These are phyloP conservation scores for Euwallacea fornicatus DNA, from an alignment of 1,140 invertebrate species.

Conservation along the genomic window DNA sequence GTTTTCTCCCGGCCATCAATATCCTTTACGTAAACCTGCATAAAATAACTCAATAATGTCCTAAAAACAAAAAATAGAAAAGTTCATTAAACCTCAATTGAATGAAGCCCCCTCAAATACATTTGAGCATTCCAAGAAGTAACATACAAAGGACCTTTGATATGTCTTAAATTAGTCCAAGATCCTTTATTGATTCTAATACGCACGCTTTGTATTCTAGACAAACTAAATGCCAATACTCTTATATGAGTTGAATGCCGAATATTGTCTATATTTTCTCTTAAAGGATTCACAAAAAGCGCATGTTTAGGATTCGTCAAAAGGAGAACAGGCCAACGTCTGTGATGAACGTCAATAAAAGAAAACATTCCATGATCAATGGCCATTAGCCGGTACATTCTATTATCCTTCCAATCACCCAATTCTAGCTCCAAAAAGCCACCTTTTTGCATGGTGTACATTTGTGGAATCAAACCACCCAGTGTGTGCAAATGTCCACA, in stretches of 20 bases:
- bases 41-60: not conserved
- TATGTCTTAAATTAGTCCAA: constrained; percentile 64
- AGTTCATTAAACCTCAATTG: constrained; percentile 61
- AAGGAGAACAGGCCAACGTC: constrained; percentile 79
- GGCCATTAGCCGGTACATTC: constrained; percentile 80
- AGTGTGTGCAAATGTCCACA: constrained; percentile 91
- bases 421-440: constrained; percentile 90
- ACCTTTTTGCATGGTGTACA: constrained; percentile 83
- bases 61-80: constrained; percentile 7
- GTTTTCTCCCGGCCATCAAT: constrained; percentile 59
- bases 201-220: constrained; percentile 62
- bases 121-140: constrained; percentile 68
- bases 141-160: constrained; percentile 72
- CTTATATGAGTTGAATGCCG: constrained; percentile 78
- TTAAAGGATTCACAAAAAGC: constrained; percentile 68
- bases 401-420: constrained; percentile 91
- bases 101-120: constrained; percentile 70
- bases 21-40: constrained; percentile 66
- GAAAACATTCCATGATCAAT: constrained; percentile 89
- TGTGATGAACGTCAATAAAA: constrained; percentile 79
- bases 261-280: constrained; percentile 73
- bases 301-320: constrained; percentile 90
- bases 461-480: constrained; percentile 73
- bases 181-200: constrained; percentile 66
- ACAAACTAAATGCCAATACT: constrained; percentile 73